Base-by-base conservation (phyloP, 2,113 vertebrate genomes). In the Clarias batrachus region DNA sequence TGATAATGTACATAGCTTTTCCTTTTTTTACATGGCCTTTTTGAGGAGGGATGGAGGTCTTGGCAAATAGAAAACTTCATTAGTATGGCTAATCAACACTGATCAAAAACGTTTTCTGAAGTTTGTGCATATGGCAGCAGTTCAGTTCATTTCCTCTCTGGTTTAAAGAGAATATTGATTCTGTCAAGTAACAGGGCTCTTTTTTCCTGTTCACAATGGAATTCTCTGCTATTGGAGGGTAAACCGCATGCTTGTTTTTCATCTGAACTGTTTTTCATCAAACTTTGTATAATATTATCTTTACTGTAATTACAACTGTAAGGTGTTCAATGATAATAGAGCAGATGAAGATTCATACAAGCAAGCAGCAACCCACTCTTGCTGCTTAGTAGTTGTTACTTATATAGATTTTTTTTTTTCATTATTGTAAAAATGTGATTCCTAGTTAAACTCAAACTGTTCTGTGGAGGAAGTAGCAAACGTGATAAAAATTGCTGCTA, bases 101-200 rank as follows among this genome's bases (percentile, higher is more conserved):
- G 89, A 93, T 90, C 89, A 82, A 90, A 90, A 91, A 92, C 33
- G 62, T 63, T 91, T 93, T 93, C 85, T 90, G 90, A 89, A 88
- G 89, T 88, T 88, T 89, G 84, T 82, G 48, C 89, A 95, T 92
- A 93, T 95, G 95, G 93, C 94, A 95, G 93, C 94, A 94, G 94
- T 95, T 92, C 91, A 90, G 91, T 91, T 88, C 89, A 92, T 93
- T 94, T 94, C 92, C 92, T 92, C 92, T 92, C 92, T 92, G 91
- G 90, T 94, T 93, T 93, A 93, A 93, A 93, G 91, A 91, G 93
- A 95, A 93, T 93, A 93, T 94, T 90, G 92, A 92, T 95, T 92
- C 91, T 90, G 91, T 94, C 94, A 92, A 92, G 93, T 93, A 93
- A 94, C 91, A 68, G 90, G 85, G 90, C 92, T 82, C 70, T 21